phyloP scores from a whole-genome alignment of 2,113 vertebrate species.

The Mellivora capensis region DNA sequence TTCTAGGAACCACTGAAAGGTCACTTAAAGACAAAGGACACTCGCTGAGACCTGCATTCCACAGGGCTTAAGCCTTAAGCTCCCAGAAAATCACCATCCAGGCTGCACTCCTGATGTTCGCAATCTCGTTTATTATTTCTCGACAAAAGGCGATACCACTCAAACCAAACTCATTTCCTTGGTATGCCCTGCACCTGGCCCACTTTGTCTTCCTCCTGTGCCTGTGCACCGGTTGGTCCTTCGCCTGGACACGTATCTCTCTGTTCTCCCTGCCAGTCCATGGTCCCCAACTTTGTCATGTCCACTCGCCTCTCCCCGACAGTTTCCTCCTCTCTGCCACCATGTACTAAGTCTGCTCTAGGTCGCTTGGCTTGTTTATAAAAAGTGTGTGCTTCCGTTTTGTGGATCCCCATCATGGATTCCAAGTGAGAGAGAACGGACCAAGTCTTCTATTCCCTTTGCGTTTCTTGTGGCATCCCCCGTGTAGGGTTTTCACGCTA shows the following conservation, averaged over 20 bases:
- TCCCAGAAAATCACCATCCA: conserved; percentile 26
- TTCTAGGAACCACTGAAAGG: conserved; percentile 32
- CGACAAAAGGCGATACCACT: not conserved
- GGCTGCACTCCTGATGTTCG: not conserved
- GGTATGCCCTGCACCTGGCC: not conserved
- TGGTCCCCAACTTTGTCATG: not conserved
- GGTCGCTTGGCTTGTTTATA: not conserved
- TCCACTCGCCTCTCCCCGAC: not conserved
- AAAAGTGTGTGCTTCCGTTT: not conserved
- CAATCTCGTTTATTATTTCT: conserved; percentile 30
- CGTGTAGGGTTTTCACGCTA: not conserved
- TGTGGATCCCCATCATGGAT: not conserved
- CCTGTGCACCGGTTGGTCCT: fast-evolving
- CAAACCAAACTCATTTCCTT: not conserved
- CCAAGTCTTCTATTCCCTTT: not conserved
- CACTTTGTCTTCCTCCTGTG: not conserved
- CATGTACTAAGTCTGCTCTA: not conserved
- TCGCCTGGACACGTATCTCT: not conserved
- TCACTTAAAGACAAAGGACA: conserved; percentile 72
- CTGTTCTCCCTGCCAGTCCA: not conserved
- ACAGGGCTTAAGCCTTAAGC: conserved; percentile 31
- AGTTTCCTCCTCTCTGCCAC: not conserved
- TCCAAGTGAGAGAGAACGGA: not conserved
- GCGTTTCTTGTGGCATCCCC: not conserved
- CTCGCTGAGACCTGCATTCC: conserved; percentile 59